Base-by-base conservation (phyloP, 2,888 invertebrate genomes). In the Seira ritae region DNA sequence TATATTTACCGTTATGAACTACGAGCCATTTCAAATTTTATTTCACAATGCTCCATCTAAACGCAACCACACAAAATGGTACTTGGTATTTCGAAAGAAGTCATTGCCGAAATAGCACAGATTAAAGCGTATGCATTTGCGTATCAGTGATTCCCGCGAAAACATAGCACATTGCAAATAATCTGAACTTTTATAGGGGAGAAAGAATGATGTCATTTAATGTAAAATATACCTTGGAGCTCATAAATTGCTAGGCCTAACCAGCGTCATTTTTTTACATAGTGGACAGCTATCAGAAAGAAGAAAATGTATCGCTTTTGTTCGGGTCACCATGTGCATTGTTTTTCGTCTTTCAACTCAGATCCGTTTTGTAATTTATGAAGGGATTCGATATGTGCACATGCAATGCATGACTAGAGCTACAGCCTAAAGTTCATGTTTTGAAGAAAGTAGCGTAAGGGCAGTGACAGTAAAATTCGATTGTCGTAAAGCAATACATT, bases 1-100 rank as follows among this genome's bases (percentile, higher is more conserved):
- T n/a, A n/a, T n/a, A n/a, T n/a, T n/a, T 55, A 55, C 55, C 55
- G 55, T 55, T 55, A 55, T 55, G 55, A 55, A 55, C 17, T 55
- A 55, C 12, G 15, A 55, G 12, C 42, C 6, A n/a, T 55, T 17
- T 17, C 55, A 15, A 55, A 55, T n/a, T 17, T 55, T 55, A 1
- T n/a, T 17, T 3, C 12, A 12, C 31, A 31, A 31, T 31, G 3
- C 2, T 1, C 12, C 55, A 15, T 17, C 3, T 17, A 55, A 8
- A 2, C 3, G 15, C 12, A 55, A 2, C 55, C 55, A 55, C 15
- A 8, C 3, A n/a, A n/a, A 55, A 55, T n/a, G 15, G 55, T 55
- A 55, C n/a, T n/a, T n/a, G 17, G 15, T 12, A 55, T 55, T 12
- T 55, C 12, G 6, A 8, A 55, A 55, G 3, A 17, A 55, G 12